phyloP scores from a whole-genome alignment of 2,888 invertebrate species.

The Trachelus iudaicus region DNA sequence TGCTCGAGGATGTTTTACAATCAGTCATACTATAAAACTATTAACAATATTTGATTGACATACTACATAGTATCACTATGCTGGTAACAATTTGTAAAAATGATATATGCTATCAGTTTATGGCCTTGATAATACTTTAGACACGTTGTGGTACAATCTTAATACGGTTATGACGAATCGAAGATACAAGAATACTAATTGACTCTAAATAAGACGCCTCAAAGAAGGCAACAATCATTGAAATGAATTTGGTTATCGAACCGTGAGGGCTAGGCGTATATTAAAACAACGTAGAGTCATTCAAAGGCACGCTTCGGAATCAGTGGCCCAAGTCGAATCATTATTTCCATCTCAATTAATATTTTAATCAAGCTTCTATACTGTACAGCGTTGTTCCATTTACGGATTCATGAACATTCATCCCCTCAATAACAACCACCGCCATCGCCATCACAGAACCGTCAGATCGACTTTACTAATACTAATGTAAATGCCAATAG shows the following conservation, averaged over 20 bases:
- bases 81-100: background rate
- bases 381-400: constrained; percentile 59
- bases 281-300: constrained; percentile 17
- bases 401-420: constrained; percentile 49
- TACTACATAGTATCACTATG: background rate
- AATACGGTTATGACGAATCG: background rate
- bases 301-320: constrained; percentile 17
- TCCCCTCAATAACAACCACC: background rate
- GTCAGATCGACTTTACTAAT: background rate
- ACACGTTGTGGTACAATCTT: background rate
- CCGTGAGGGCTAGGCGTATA: constrained; percentile 2
- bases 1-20: constrained; percentile 11
- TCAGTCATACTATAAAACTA: background rate
- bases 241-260: background rate
- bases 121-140: no score
- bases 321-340: constrained; percentile 45
- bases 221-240: background rate
- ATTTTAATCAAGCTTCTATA: constrained; percentile 63
- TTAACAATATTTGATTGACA: background rate
- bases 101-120: background rate
- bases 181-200: background rate
- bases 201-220: background rate
- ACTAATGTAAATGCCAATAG: background rate
- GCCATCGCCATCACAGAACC: background rate
- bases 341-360: constrained; percentile 66